A percentile compares a stretch with the other conserved stretches of the same genome.
Conservation (phyloP, 2,888 invertebrate genomes). For the Ichneumoninae sp. region DNA sequence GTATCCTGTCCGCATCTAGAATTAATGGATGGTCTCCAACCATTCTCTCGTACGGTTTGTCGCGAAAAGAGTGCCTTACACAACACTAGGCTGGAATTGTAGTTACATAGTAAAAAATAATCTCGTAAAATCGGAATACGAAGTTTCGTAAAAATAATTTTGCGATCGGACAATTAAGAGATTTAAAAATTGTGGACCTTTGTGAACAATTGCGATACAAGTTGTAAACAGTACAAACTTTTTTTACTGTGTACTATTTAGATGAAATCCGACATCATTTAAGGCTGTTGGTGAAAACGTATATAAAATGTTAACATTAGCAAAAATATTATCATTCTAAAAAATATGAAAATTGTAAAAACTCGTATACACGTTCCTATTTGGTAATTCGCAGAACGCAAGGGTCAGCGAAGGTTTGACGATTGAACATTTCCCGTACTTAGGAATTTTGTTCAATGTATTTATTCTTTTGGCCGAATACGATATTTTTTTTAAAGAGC, state of each 20-base stretch:
- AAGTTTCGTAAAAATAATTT: too few relatives aligned
- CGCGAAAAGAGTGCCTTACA: constrained; percentile 17
- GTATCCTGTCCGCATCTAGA: constrained; percentile 42
- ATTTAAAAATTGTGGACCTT: too few relatives aligned
- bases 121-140: too few relatives aligned
- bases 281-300: constrained; percentile 16
- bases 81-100: background rate
- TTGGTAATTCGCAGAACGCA: background rate
- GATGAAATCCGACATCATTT: constrained; percentile 22
- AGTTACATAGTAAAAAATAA: background rate
- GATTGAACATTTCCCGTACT: background rate
- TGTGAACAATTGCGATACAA: too few relatives aligned
- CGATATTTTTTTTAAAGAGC: too few relatives aligned
- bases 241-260: background rate
- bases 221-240: too few relatives aligned
- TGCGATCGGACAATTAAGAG: too few relatives aligned
- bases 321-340: background rate
- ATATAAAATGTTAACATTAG: constrained; percentile 11
- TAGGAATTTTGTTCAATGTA: background rate
- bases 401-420: background rate
- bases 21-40: constrained; percentile 71
- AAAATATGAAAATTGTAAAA: constrained; percentile 2
- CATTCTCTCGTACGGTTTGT: constrained; percentile 68
- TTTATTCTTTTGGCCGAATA: background rate
- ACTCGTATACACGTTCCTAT: background rate